Conservation (phyloP, 2,797 vertebrate species). For the Epinephelus malabaricus region DNA sequence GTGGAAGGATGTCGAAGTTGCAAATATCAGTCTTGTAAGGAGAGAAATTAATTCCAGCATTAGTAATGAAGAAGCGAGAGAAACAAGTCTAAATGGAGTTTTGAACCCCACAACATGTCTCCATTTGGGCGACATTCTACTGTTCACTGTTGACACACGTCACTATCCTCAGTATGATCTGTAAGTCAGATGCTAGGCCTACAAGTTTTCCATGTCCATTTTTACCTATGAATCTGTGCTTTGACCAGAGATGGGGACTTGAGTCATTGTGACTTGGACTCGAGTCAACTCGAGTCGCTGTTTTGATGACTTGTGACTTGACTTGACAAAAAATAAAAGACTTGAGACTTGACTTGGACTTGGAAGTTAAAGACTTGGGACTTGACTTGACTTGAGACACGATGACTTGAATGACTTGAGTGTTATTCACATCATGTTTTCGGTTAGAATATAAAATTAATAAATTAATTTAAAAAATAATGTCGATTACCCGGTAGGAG, state of each 20-base stretch:
- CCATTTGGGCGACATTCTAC: constrained; percentile 77
- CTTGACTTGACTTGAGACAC: too few species aligned
- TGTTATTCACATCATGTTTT: too few species aligned
- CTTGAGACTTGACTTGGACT: too few species aligned
- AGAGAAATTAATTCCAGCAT: constrained; percentile 41
- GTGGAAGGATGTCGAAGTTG: constrained; percentile 13
- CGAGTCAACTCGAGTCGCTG: too few species aligned
- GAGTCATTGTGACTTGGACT: too few species aligned
- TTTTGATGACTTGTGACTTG: too few species aligned
- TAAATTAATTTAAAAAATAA: too few species aligned
- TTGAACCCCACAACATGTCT: constrained; percentile 91
- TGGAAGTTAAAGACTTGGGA: too few species aligned
- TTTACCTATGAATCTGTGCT: background rate
- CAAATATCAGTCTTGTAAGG: constrained; percentile 33
- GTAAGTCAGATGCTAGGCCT: constrained; percentile 79
- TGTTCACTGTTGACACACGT: constrained; percentile 85
- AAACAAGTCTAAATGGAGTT: constrained; percentile 77
- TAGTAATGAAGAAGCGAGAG: constrained; percentile 32
- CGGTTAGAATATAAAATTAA: too few species aligned
- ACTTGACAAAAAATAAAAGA: too few species aligned
- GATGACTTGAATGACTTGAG: too few species aligned
- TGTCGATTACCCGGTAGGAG: too few species aligned
- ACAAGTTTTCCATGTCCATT: background rate
- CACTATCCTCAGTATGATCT: constrained; percentile 92
- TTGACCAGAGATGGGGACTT: background rate